Conservation (phyloP, 2,888 invertebrate species). For the Amphimallon solstitiale region DNA sequence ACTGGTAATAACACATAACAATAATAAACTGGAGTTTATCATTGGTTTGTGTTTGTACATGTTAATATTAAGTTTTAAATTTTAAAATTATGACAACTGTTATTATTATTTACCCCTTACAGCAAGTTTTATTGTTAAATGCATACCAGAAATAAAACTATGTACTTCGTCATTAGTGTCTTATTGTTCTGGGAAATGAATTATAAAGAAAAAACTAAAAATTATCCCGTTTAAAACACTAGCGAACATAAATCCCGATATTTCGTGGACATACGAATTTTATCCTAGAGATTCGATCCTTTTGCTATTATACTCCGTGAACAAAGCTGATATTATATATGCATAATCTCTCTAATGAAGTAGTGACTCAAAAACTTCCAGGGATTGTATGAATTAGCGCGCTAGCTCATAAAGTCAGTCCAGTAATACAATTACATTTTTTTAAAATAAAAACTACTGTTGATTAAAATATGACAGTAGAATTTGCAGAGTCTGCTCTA, state of each 20-base stretch:
- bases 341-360: constrained; percentile 19
- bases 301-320: neutral
- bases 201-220: constrained; percentile 16
- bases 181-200: neutral
- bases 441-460: constrained; percentile 19
- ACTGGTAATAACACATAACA: too few relatives aligned
- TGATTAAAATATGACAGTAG: constrained; percentile 23
- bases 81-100: too few relatives aligned
- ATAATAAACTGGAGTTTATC: too few relatives aligned
- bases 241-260: constrained; percentile 16
- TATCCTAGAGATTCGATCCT: neutral
- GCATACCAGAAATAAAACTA: too few relatives aligned
- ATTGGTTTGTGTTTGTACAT: too few relatives aligned
- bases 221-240: constrained; percentile 12
- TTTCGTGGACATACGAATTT: neutral
- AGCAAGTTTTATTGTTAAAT: too few relatives aligned
- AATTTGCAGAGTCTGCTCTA: neutral
- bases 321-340: constrained; percentile 22
- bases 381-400: neutral
- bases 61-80: too few relatives aligned
- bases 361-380: constrained; percentile 19
- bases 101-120: too few relatives aligned
- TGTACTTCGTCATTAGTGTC: too few relatives aligned
- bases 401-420: neutral
- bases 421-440: neutral